These are phyloP conservation scores for Scytalopus superciliaris DNA, from an alignment of 2,113 vertebrate genomes.

Conservation along the genomic window DNA sequence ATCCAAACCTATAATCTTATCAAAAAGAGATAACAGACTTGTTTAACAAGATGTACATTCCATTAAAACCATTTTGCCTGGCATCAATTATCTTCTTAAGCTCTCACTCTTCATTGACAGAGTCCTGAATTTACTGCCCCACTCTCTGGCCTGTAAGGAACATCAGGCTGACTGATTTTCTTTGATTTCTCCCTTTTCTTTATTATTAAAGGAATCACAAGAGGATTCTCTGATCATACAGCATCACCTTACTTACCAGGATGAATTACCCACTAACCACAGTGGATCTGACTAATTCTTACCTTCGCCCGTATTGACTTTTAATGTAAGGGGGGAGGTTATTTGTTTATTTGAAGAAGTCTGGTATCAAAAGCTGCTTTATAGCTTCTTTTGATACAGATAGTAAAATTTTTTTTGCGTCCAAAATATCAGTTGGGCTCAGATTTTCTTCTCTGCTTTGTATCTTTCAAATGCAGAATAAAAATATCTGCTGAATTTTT, in stretches of 20 bases:
- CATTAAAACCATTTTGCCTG: slow-evolving; percentile 8
- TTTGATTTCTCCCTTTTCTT: not conserved
- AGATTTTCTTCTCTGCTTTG: not conserved
- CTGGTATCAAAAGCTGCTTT: not conserved
- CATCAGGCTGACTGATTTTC: not conserved
- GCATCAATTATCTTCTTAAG: not conserved
- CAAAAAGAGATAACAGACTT: not conserved
- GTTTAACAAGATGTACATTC: not conserved
- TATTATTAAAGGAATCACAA: not conserved
- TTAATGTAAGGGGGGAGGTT: not conserved
- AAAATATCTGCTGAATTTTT: not conserved
- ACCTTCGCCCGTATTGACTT: not conserved
- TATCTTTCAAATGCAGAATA: not conserved
- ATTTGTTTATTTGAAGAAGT: not conserved
- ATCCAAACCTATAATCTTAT: slow-evolving; percentile 18
- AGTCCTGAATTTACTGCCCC: not conserved
- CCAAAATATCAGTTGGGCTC: not conserved
- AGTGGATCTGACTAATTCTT: not conserved
- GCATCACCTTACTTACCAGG: not conserved
- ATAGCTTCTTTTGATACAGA: not conserved
- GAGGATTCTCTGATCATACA: not conserved
- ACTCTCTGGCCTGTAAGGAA: not conserved
- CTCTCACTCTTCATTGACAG: not conserved
- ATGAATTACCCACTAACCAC: not conserved
- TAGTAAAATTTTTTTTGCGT: not conserved